A percentile compares a stretch with the other conserved stretches of the same genome.
These are phyloP conservation scores for Hylaeus anthracinus DNA, from an alignment of 1,140 invertebrate genomes.

Conservation along the genomic window DNA sequence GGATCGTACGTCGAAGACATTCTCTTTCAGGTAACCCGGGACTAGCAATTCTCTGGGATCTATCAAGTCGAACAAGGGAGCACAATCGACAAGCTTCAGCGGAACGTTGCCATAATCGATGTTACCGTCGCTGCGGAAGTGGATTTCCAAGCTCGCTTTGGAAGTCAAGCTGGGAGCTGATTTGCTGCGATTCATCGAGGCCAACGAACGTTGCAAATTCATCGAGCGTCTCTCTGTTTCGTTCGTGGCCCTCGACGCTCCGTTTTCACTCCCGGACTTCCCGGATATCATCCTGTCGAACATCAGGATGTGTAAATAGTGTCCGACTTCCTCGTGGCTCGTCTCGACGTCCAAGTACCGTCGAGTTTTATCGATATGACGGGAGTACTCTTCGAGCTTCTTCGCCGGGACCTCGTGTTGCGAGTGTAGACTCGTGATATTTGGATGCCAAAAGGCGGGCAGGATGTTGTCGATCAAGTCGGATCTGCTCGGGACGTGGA, in stretches of 20 bases:
- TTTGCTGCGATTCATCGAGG: background rate
- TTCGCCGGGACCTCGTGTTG: background rate
- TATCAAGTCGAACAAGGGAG: slow-evolving; percentile 47
- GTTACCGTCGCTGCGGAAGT: slow-evolving; percentile 39
- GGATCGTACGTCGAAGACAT: slow-evolving; percentile 16
- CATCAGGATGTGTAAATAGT: slow-evolving; percentile 55
- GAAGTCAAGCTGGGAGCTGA: background rate
- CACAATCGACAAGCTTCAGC: slow-evolving; percentile 10
- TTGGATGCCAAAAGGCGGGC: slow-evolving; percentile 29
- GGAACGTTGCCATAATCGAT: slow-evolving; percentile 36
- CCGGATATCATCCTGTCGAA: slow-evolving; percentile 59
- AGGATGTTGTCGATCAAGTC: slow-evolving; percentile 32
- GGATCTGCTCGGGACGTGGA: background rate
- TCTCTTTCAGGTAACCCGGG: slow-evolving; percentile 45
- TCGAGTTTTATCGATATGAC: slow-evolving; percentile 41
- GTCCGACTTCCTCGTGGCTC: slow-evolving; percentile 27
- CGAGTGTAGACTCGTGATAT: slow-evolving; percentile 14
- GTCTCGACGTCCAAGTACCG: slow-evolving; percentile 26
- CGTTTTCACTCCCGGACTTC: no score
- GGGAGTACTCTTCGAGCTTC: slow-evolving; percentile 32
- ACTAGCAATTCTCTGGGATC: slow-evolving; percentile 53
- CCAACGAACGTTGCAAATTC: background rate
- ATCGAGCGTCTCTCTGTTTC: background rate
- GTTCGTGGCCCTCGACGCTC: background rate
- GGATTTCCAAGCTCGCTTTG: background rate